These are phyloP conservation scores for Anas acuta DNA, from an alignment of 2,797 vertebrate genomes.

Conservation along the genomic window DNA sequence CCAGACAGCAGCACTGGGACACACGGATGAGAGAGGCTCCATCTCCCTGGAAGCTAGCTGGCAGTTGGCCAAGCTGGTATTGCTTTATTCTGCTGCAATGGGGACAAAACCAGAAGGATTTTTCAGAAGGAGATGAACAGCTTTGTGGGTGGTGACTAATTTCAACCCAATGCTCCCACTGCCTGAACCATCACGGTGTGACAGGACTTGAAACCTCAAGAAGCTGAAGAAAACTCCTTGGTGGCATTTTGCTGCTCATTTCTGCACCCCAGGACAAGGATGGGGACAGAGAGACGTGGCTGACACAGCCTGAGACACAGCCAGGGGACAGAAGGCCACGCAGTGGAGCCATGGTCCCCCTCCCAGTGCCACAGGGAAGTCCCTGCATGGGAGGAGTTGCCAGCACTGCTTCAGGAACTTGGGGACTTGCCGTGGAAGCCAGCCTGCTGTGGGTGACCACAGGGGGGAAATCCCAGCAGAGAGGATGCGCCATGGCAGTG, in stretches of 20 bases:
- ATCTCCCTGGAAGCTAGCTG: neutral
- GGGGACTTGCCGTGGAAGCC: neutral
- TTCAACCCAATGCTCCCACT: neutral
- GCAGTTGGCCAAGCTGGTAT: neutral
- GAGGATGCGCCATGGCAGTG: neutral
- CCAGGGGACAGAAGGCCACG: neutral
- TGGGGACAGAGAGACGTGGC: neutral
- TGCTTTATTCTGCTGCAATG: neutral
- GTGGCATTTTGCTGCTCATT: neutral
- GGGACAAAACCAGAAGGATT: neutral
- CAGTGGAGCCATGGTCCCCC: neutral
- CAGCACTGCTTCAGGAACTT: neutral
- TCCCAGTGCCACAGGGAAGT: neutral
- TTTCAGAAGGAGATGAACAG: neutral
- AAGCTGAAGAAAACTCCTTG: neutral
- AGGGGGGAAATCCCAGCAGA: neutral
- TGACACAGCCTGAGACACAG: neutral
- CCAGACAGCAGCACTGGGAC: neutral
- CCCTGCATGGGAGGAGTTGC: neutral
- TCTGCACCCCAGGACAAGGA: neutral
- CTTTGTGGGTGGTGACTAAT: neutral
- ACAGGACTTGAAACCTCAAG: neutral
- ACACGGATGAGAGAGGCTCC: neutral
- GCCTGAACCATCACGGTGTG: neutral
- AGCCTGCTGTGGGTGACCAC: fast-evolving